These are phyloP conservation scores for Dascillus cervinus DNA, from an alignment of 2,888 invertebrate genomes.

Conservation along the genomic window DNA sequence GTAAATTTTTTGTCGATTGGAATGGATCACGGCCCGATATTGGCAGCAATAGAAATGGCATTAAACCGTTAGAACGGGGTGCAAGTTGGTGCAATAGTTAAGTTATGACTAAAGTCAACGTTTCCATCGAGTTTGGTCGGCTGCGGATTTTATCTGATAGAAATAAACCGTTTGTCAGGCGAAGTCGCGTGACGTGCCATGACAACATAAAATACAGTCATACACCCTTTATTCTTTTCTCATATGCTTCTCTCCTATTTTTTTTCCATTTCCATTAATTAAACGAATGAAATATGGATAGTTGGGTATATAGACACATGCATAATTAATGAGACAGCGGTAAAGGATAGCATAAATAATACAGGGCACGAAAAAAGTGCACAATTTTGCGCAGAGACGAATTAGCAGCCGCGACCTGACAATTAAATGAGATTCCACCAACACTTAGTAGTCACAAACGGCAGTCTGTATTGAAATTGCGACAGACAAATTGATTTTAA, in stretches of 20 bases:
- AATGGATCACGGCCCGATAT: too few species aligned
- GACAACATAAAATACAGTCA: constrained; percentile 41
- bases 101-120: constrained; percentile 23
- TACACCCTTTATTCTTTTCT: constrained; percentile 34
- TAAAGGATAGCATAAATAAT: too few species aligned
- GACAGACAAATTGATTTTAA: too few species aligned
- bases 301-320: too few species aligned
- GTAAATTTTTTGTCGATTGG: too few species aligned
- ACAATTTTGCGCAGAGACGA: too few species aligned
- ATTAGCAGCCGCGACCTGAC: too few species aligned
- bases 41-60: not conserved
- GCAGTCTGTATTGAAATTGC: too few species aligned
- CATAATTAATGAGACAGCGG: too few species aligned
- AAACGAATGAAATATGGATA: constrained; percentile 38
- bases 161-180: constrained; percentile 40
- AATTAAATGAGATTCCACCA: too few species aligned
- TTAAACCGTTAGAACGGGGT: constrained; percentile 17
- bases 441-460: too few species aligned
- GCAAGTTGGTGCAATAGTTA: constrained; percentile 26
- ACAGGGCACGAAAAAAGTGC: too few species aligned
- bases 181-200: constrained; percentile 39
- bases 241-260: constrained; percentile 25
- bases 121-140: constrained; percentile 30
- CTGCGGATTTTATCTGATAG: constrained; percentile 36
- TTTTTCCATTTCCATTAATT: constrained; percentile 37